These are phyloP conservation scores for Heliconius erato DNA, from an alignment of 2,888 invertebrate species.

Conservation along the genomic window DNA sequence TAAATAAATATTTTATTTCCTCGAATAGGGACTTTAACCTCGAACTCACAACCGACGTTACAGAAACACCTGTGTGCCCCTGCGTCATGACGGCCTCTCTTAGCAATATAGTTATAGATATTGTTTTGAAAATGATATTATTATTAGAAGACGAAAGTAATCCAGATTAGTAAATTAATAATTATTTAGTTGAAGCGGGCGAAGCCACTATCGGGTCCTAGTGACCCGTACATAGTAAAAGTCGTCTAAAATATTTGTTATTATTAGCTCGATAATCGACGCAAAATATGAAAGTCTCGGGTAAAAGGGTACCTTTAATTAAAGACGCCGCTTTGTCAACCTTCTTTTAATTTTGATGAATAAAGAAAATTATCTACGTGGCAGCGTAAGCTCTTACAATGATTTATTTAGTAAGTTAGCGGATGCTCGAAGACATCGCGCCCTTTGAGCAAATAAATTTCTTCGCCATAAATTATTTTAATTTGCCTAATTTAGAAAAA, in stretches of 20 bases:
- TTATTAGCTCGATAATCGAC: constrained; percentile 61
- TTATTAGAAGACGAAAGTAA: too few species aligned
- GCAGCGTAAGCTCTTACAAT: constrained; percentile 77
- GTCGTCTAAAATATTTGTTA: neutral
- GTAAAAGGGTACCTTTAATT: constrained; percentile 80
- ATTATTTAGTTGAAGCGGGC: too few species aligned
- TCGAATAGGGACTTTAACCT: too few species aligned
- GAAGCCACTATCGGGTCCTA: too few species aligned
- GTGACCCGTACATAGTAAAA: neutral
- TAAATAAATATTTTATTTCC: too few species aligned
- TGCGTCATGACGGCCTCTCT: too few species aligned
- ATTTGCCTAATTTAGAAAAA: constrained; percentile 21
- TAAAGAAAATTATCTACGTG: constrained; percentile 85
- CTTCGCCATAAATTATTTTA: constrained; percentile 70
- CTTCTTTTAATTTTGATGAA: constrained; percentile 85
- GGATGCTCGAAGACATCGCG: constrained; percentile 72
- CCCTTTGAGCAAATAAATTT: constrained; percentile 67
- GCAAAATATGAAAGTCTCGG: constrained; percentile 65
- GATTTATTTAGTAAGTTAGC: constrained; percentile 79
- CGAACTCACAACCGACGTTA: too few species aligned
- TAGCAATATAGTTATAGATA: too few species aligned
- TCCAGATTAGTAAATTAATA: too few species aligned
- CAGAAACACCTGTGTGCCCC: too few species aligned
- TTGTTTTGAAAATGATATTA: too few species aligned
- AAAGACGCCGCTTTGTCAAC: constrained; percentile 81